Base-by-base conservation (phyloP, 1,140 invertebrate genomes). In the Trichonephila inaurata region DNA sequence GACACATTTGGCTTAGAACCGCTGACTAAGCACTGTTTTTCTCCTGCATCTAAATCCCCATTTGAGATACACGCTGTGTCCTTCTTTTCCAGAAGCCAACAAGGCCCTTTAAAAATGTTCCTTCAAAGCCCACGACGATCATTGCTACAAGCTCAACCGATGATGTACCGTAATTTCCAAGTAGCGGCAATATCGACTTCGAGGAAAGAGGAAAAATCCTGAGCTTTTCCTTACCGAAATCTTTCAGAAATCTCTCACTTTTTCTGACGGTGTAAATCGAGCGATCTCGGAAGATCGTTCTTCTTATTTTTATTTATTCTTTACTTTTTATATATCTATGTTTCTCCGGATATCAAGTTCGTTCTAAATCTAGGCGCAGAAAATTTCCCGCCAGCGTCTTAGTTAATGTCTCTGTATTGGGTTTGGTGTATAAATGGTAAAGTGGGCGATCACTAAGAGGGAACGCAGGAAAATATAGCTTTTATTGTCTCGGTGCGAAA, bases 371-470 rank as follows among this genome's bases (percentile, higher is more conserved):
- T n/a, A 24, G 51, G 82, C 40, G 51, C 21, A 60, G n/a, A 83
- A 83, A 58, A 60, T 83, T 58, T 51, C 40, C 28, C 82, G 40
- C 72, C 28, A 77, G 72, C 72, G 72, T 18, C 82, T 58, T 83
- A 83, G 82, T 83, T 83, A 83, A 83, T 83, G 82, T 83, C 82
- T 21, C 51, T 28, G 82, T 83, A 83, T 83, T 83, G 82, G 82
- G 21, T 83, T 83, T 83, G 82, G 82, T 83, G 82, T 83, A 44
- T 83, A 83, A 83, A 83, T 58, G 82, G 82, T 60, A 83, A 83
- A 83, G 82, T 83, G 44, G 82, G 82, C 82, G 40, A 83, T 83
- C 82, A 83, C 44, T 83, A 83, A 60, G 44, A 51, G 21, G 16
- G 51, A 51, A 51, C 6, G 81, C 19, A 24, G 44, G 81, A 83